Evolutionary conservation across 1,140 invertebrate genomes (phyloP), one percentile per base, ranked within the genome.

Genomic region (Hestina assimilis): DNA sequence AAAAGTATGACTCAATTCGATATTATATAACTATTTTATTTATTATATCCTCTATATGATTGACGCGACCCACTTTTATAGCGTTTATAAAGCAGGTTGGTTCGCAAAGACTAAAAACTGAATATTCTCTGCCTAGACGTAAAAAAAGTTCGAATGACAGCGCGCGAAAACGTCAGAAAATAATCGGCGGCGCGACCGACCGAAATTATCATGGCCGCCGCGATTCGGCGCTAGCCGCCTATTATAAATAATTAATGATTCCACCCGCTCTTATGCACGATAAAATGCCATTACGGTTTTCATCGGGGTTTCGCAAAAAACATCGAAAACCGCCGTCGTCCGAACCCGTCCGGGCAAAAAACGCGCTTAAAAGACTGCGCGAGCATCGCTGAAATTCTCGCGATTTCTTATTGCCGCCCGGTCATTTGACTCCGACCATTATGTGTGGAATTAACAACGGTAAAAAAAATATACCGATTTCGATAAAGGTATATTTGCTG

Each of bases 191-290:
- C 48, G 55, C 57, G 17, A 41, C 47, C 47, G 29, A 31, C n/a
- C 38, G 17, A 42, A 51, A 31, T 47, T 68, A 75, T 71, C 53
- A 71, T 65, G 53, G 59, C 54, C 57, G 55, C 21, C 67, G 68
- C 52, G 53, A 59, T 66, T 61, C 46, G 43, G 57, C 62, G 59
- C 64, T 61, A 62, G 64, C 59, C 45, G 75, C 72, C 79, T 83
- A 84, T 87, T 87, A 87, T 87, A 85, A 87, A 87, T 87, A 87
- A 85, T 87, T 85, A 87, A 87, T 85, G 83, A 87, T 81, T 81
- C 77, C 74, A 63, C 63, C 78, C 64, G 71, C 79, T 81, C 74
- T 79, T 87, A 87, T 85, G 80, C 83, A 84, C 79, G 83, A 84
- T 85, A 85, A 87, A 86, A 87, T 87, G 82, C 83, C 79, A 83